Base-by-base conservation (phyloP, 2,888 invertebrate genomes). In the Eupithecia exiguata region DNA sequence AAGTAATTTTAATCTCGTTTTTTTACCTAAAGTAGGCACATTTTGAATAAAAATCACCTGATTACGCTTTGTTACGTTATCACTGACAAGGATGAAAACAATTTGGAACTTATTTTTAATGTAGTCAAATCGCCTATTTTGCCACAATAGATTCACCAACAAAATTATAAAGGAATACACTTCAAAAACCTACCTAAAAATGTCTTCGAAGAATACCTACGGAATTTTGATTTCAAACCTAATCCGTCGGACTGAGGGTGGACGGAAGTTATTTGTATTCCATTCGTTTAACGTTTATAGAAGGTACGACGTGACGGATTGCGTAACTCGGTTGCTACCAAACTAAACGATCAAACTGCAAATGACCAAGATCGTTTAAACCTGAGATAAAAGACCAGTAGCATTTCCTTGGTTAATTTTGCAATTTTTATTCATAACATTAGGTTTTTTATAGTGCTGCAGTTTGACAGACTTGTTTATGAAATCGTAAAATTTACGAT, bases 401-500 rank as follows among this genome's bases (percentile, higher is more conserved):
- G 38, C 40, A 38, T 58, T 18, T 62, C 43, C 21, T 9, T 35
- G 0, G 66, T 21, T 18, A 36, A 25, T 66, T 69, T n/a, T 9
- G 49, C 66, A 21, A 43, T 25, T 69, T 49, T 35, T 62, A 62
- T 62, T 35, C 18, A 30, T 16, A 62, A 66, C 38, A 66, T 73
- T 46, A 69, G 38, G n/a, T n/a, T 61, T 70, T 49, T 67, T 61
- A 70, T 49, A 66, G 25, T n/a, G 10, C 53, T 53, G 21, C 21
- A 21, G 35, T 62, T 7, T 16, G 18, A 62, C 62, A 62, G 62
- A 21, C 14, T 40, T 49, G 53, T 65, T 40, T 49, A 53, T 65
- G 35, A 58, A 65, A 72, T 49, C 18, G 18, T 65, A 53, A 63
- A 58, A 14, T 61, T 69, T 69, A 66, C 38, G 40, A 61, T 68